Evolutionary conservation across 2,888 invertebrate genomes (phyloP), one percentile per base, ranked within the genome.

Genomic region (Apodemia mormo): DNA sequence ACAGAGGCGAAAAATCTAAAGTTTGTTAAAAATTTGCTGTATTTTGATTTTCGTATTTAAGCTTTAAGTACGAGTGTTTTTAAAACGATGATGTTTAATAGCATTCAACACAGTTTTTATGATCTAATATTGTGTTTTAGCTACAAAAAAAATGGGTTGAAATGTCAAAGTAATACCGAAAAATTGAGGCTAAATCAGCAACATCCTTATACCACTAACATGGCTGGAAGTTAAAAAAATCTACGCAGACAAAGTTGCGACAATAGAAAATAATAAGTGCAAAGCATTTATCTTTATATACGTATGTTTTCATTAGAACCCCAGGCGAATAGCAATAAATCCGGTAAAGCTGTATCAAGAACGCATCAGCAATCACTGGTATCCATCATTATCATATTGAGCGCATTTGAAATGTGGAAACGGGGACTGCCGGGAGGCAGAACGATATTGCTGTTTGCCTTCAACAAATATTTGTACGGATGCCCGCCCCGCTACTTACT

Each of bases 371-470:
- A 61, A 33, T 12, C 30, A 14, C 33, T 79, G 81, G 81, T 79
- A 82, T 80, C 84, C 84, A 77, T 86, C 86, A 92, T 92, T 92
- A 92, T 87, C 90, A 92, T 90, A 89, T 83, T 81, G 86, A 82
- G 84, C 78, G 70, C 81, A 79, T 78, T 80, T 74, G 79, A 74
- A 79, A 75, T 79, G 76, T 78, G 80, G 82, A 84, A 80, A 76
- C 72, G 67, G 73, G 73, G 74, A 74, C 71, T 52, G 74, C 77
- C 80, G 79, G 78, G 77, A 77, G 78, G 75, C 75, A 72, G 70
- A 84, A 76, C 90, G 87, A 91, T 92, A 92, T 92, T 92, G 86
- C 93, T 92, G 90, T 92, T 91, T 92, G 88, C 85, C 72, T 70
- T 72, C 80, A 64, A 79, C 89, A 88, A 92, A 92, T 85, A 86